Base-by-base conservation (phyloP, 2,113 vertebrate genomes). In the Apteryx mantelli region DNA sequence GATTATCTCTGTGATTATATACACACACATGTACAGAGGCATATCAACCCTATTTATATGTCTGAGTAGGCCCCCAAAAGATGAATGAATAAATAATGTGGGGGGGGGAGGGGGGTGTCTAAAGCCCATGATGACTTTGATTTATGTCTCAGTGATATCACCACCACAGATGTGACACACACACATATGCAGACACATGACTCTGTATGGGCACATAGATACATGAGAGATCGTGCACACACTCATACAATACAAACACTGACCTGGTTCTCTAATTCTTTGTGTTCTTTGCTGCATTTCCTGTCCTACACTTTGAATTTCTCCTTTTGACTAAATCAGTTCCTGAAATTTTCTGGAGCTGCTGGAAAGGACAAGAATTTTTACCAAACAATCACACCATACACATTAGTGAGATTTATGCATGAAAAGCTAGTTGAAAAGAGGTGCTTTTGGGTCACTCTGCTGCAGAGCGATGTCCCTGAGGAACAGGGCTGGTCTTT, bases 211-310 rank as follows among this genome's bases (percentile, higher is more conserved):
- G 15, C 61, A 28, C 34, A 19, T 7, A 68, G 52, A 22, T 1
- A 8, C 9, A 44, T 0, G 0, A 8, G 55, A 48, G 18, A n/a
- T 28, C 0, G 0, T 16, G 26, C 11, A 13, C 30, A 26, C 32
- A 32, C 40, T 64, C 18, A 5, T 15, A 26, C 18, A 53, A 32
- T 19, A 73, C 34, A 36, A 75, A 40, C 38, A 5, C 46, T 75
- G 18, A 56, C 40, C 25, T 44, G 12, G 9, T 22, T 75, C 40
- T 83, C 24, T n/a, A 46, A 36, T 48, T 60, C 26, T 36, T 52
- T 58, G 30, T 77, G n/a, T 5, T 64, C 86, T 46, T 15, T 68
- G 21, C 69, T 63, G 11, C 11, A 30, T 64, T 91, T 95, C 77
- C 19, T 65, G 22, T 36, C 20, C 22, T 85, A 9, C 22, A 15